These are phyloP conservation scores for Autographa pulchrina DNA, from an alignment of 2,888 invertebrate genomes.

Conservation along the genomic window DNA sequence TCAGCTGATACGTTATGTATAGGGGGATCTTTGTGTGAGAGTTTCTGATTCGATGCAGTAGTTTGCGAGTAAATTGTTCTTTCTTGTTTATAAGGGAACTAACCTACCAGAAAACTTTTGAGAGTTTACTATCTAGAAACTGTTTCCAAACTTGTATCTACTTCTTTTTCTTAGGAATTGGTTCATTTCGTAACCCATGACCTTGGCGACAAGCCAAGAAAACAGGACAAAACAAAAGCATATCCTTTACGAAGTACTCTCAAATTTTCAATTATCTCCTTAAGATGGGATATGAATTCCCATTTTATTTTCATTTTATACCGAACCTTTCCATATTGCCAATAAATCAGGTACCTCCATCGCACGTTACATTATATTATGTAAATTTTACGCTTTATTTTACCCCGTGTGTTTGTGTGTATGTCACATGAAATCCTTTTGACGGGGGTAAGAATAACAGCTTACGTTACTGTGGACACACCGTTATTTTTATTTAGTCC, in stretches of 20 bases:
- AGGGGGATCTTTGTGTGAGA: constrained; percentile 13
- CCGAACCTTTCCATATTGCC: constrained; percentile 51
- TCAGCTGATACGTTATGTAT: constrained; percentile 22
- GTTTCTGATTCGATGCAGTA: constrained; percentile 6
- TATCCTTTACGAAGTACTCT: constrained; percentile 32
- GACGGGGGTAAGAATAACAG: constrained; percentile 74
- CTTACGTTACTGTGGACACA: constrained; percentile 57
- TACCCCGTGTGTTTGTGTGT: constrained; percentile 69
- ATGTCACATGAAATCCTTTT: constrained; percentile 73
- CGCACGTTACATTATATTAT: constrained; percentile 62
- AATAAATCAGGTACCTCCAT: constrained; percentile 54
- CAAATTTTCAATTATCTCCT: constrained; percentile 53
- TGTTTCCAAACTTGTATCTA: not conserved
- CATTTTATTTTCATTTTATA: constrained; percentile 44
- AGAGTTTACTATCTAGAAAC: not conserved
- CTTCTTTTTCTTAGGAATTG: not conserved
- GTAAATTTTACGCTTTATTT: constrained; percentile 71
- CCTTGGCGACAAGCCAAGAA: constrained; percentile 25
- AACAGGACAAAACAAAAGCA: constrained; percentile 36
- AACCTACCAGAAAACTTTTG: not conserved
- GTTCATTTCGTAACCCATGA: not conserved
- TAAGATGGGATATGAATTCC: constrained; percentile 33
- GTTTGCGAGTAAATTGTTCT: not conserved
- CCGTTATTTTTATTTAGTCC: constrained; percentile 61
- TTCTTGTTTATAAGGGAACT: not conserved